Percentiles rank a stretch among this genome's conserved stretches.
phyloP scores from a whole-genome alignment of 2,888 invertebrate genomes.

The Heliconius erato region DNA sequence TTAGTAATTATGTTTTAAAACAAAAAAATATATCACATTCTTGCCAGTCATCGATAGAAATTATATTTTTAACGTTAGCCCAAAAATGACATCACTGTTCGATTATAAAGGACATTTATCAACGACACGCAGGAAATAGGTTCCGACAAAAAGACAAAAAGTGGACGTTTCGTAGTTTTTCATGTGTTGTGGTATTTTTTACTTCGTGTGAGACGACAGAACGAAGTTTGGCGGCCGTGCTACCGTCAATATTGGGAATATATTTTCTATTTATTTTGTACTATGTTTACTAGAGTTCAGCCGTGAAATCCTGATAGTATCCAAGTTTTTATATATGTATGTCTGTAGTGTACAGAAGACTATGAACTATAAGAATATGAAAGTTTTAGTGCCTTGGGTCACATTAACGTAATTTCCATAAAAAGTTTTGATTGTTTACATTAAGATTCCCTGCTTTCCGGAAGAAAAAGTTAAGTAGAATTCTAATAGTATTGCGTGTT shows the following conservation, averaged over 20 bases:
- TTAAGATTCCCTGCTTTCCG: too few relatives aligned
- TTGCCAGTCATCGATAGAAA: constrained; percentile 11
- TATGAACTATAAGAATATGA: too few relatives aligned
- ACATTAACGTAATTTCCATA: too few relatives aligned
- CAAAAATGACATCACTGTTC: neutral
- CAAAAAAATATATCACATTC: neutral
- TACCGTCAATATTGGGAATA: neutral
- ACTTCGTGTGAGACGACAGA: neutral
- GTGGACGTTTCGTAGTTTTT: neutral
- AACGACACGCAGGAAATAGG: constrained; percentile 14
- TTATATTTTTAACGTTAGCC: neutral
- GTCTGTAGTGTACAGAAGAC: too few relatives aligned
- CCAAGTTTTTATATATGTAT: too few relatives aligned
- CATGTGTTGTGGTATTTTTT: neutral
- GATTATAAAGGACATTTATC: constrained; percentile 23
- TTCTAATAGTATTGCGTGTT: too few relatives aligned
- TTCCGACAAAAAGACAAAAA: constrained; percentile 6
- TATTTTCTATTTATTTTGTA: neutral
- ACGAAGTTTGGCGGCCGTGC: neutral
- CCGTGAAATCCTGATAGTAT: too few relatives aligned
- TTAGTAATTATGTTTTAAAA: neutral
- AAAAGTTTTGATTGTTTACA: too few relatives aligned
- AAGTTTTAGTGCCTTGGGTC: too few relatives aligned
- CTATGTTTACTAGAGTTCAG: too few relatives aligned
- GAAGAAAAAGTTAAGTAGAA: too few relatives aligned